Evolutionary conservation across 2,888 invertebrate genomes (phyloP), one percentile per base, ranked within the genome.

Genomic region (Podabrus alpinus): DNA sequence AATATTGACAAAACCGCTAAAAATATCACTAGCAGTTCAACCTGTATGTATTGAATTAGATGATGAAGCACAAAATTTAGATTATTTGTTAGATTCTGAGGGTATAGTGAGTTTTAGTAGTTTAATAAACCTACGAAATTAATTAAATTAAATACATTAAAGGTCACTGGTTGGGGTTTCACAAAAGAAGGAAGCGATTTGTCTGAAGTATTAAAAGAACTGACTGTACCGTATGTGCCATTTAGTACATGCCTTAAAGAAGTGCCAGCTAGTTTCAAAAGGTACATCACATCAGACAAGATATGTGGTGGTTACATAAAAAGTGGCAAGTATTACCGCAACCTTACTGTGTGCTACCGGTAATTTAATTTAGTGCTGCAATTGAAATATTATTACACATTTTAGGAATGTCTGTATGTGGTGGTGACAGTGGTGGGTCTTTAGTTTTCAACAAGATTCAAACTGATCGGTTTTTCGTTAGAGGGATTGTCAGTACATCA

Each of bases 21-120:
- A 71, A 13, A 82, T 85, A 59, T 82, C 84, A 1, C 77, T 79
- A 61, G 81, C 84, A 9, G 84, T 87, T 10, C 84, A 84, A 72
- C 86, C 86, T 16, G 83, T 87, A 10, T 88, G 87, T 76, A 78
- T 84, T 4, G 82, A 83, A 13, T 82, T 81, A 81, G 70, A 78
- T 64, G 68, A 73, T n/a, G 16, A 19, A 4, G 77, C 21, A n/a
- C 73, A 69, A 21, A 69, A 76, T 3, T 3, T 76, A 19, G 25
- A 76, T 67, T 45, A 76, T 9, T 59, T 19, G 62, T 16, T 17
- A 1, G 68, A 71, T 66, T 67, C 70, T 17, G 61, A 29, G n/a
- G 83, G 83, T 59, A 76, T 80, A 68, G 83, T 83, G 73, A 81
- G 81, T 76, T 61, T 60, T n/a, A 15, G 2, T 15, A n/a, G n/a